A percentile compares a stretch with the other conserved stretches of the same genome.
Conservation (phyloP, 2,888 invertebrate species). For the Melieria omissa region DNA sequence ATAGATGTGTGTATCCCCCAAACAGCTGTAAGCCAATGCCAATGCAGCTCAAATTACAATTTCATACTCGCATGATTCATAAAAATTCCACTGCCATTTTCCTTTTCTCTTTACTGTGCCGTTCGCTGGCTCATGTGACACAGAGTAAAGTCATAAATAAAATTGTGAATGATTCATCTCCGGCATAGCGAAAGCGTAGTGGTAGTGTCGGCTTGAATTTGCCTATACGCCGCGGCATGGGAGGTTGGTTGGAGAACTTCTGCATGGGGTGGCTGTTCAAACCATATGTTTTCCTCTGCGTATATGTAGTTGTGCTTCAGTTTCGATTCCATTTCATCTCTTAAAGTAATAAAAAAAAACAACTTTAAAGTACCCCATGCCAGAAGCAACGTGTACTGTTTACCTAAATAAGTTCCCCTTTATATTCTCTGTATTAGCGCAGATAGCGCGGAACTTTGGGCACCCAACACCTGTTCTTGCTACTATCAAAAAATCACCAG, state of each 20-base stretch:
- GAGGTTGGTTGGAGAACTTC: too few species aligned
- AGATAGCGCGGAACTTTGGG: background rate
- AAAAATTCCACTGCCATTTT: conserved; percentile 39
- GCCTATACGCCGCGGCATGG: background rate
- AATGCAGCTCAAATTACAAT: conserved; percentile 51
- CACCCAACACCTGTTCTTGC: background rate
- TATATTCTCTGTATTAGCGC: background rate
- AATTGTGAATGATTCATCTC: conserved; percentile 37
- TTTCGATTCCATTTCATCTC: conserved; percentile 8
- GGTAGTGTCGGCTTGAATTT: background rate
- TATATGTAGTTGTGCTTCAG: background rate
- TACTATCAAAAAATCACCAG: too few species aligned
- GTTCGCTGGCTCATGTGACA: conserved; percentile 2
- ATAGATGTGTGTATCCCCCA: background rate
- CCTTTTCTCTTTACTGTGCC: too few species aligned
- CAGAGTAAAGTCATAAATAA: conserved; percentile 38
- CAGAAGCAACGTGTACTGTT: background rate
- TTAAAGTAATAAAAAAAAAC: background rate
- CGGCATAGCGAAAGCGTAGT: background rate
- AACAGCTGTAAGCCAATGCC: background rate
- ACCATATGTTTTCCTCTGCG: background rate
- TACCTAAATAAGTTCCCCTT: too few species aligned
- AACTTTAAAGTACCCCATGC: background rate
- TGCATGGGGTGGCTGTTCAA: background rate
- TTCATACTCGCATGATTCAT: conserved; percentile 53